Conservation (phyloP, 1,140 invertebrate species). For the Dermatophagoides farinae region DNA sequence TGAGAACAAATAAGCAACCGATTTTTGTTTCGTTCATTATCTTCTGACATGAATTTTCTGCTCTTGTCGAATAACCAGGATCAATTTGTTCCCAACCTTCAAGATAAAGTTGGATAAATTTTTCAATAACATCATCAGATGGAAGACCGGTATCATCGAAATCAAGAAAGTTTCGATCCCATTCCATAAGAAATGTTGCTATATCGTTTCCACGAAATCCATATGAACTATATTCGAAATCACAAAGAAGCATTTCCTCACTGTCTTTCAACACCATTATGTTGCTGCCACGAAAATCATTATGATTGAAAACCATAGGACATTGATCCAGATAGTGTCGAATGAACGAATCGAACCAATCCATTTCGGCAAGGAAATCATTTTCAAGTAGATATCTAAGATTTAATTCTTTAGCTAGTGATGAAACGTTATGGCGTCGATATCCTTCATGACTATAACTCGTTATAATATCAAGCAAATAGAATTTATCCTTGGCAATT, state of each 20-base stretch:
- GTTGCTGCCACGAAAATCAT: constrained; percentile 6
- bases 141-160: neutral
- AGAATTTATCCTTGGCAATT: neutral
- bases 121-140: neutral
- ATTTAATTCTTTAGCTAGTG: neutral
- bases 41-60: neutral
- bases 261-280: neutral
- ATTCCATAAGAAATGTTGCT: neutral
- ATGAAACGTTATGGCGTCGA: neutral
- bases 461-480: neutral
- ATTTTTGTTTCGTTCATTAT: neutral
- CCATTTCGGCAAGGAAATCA: neutral
- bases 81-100: neutral
- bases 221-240: neutral
- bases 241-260: neutral
- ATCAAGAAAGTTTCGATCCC: neutral
- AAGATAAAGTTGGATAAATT: neutral
- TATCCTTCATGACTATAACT: neutral
- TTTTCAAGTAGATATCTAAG: neutral
- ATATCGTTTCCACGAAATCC: constrained; percentile 1
- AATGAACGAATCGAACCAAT: neutral
- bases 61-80: neutral
- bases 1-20: neutral
- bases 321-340: too few relatives aligned
- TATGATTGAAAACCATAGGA: constrained; percentile 3